A percentile compares a stretch with the other conserved stretches of the same genome.
Conservation (phyloP, 1,140 invertebrate species). For the Physella acuta region DNA sequence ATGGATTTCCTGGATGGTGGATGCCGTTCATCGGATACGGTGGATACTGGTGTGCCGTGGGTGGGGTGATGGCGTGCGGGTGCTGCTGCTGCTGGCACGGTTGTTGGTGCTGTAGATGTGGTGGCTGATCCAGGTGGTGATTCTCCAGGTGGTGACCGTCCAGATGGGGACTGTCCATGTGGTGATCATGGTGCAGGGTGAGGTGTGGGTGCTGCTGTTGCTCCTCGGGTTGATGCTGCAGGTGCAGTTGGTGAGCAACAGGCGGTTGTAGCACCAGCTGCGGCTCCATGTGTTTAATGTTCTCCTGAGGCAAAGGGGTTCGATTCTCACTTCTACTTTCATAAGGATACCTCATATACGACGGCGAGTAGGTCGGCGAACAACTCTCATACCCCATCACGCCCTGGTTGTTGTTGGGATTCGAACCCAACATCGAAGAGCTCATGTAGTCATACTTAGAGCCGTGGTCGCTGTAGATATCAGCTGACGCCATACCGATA, state of each 20-base stretch:
- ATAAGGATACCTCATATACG: conserved; percentile 14
- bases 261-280: neutral
- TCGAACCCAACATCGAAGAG: neutral
- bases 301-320: conserved; percentile 17
- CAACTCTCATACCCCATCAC: neutral
- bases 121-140: conserved; percentile 16
- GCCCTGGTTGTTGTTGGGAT: neutral
- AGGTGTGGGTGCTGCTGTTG: conserved; percentile 7
- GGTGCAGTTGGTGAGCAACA: conserved; percentile 22
- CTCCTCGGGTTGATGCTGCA: conserved; percentile 4
- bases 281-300: conserved; percentile 10
- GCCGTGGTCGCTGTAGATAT: neutral
- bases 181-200: neutral
- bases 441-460: conserved; percentile 5
- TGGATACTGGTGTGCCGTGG: conserved; percentile 26
- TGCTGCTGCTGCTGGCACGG: conserved; percentile 21
- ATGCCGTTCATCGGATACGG: conserved; percentile 26
- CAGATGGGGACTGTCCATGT: neutral
- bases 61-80: conserved; percentile 19
- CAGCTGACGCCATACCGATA: conserved; percentile 7
- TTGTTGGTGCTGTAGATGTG: conserved; percentile 13
- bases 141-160: neutral
- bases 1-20: conserved; percentile 10
- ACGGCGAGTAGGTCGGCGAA: conserved; percentile 12
- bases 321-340: conserved; percentile 24